Evolutionary conservation across 2,797 vertebrate species (phyloP).

Genomic region (Anas capensis): DNA sequence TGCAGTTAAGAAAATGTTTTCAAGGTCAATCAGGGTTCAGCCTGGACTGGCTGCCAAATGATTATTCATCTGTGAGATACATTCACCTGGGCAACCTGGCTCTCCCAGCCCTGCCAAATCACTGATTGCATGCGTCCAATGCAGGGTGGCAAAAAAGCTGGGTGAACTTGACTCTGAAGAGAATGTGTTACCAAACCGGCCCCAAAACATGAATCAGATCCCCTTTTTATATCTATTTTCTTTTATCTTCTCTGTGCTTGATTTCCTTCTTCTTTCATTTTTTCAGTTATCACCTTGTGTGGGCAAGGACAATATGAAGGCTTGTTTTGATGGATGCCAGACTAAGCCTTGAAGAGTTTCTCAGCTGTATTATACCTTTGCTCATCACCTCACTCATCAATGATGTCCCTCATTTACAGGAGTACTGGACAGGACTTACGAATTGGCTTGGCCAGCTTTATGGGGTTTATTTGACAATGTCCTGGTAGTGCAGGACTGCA

Average conservation of each 20-base stretch:
- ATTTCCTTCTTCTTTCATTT: background rate
- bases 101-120: background rate
- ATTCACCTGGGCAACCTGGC: background rate
- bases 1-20: background rate
- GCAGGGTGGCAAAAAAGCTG: background rate
- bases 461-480: too few relatives aligned
- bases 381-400: background rate
- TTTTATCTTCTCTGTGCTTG: background rate
- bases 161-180: background rate
- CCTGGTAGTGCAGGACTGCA: too few relatives aligned
- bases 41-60: background rate
- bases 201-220: background rate
- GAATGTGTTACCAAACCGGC: background rate
- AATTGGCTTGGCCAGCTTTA: too few relatives aligned
- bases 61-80: background rate
- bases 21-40: background rate
- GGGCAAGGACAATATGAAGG: background rate
- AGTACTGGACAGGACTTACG: background rate
- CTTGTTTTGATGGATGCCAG: background rate
- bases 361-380: too few relatives aligned
- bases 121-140: fast-evolving
- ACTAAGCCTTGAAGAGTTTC: background rate
- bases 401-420: background rate
- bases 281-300: background rate
- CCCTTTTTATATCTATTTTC: background rate